Evolutionary conservation across 1,140 invertebrate species (phyloP).

Genomic region (Drosophila melanica): DNA sequence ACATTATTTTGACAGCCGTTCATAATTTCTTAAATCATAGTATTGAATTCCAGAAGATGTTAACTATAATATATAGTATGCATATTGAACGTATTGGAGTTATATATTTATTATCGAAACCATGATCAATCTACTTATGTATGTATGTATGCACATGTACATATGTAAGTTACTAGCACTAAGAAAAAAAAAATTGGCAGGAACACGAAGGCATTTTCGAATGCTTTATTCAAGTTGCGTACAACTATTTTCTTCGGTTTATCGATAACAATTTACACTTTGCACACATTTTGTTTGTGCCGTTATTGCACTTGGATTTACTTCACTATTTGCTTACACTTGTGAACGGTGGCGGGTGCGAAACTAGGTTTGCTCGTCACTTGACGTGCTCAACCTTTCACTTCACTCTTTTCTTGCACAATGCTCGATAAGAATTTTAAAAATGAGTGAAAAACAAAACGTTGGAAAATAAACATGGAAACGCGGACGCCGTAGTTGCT

Average conservation of each 20-base stretch:
- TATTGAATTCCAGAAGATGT: background rate
- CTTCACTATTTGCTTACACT: constrained; percentile 51
- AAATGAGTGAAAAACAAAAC: constrained; percentile 40
- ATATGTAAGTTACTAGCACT: constrained; percentile 10
- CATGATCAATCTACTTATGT: background rate
- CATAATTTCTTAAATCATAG: background rate
- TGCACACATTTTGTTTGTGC: constrained; percentile 19
- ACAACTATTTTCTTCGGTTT: constrained; percentile 33
- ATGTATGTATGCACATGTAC: constrained; percentile 23
- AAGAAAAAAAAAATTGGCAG: constrained; percentile 1
- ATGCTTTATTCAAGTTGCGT: constrained; percentile 18
- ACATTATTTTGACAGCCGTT: background rate
- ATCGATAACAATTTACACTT: constrained; percentile 26
- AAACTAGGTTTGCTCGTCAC: constrained; percentile 37
- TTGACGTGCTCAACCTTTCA: constrained; percentile 33
- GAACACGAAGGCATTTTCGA: background rate
- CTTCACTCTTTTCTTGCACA: constrained; percentile 43
- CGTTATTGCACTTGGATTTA: constrained; percentile 34
- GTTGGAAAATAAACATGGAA: constrained; percentile 42
- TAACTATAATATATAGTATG: background rate
- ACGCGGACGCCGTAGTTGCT: constrained; percentile 30
- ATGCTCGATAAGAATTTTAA: constrained; percentile 17
- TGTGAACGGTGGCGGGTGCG: constrained; percentile 22
- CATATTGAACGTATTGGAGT: background rate
- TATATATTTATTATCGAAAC: background rate